These are phyloP conservation scores for Daubentonia madagascariensis DNA, from an alignment of 2,113 vertebrate species.

Conservation along the genomic window DNA sequence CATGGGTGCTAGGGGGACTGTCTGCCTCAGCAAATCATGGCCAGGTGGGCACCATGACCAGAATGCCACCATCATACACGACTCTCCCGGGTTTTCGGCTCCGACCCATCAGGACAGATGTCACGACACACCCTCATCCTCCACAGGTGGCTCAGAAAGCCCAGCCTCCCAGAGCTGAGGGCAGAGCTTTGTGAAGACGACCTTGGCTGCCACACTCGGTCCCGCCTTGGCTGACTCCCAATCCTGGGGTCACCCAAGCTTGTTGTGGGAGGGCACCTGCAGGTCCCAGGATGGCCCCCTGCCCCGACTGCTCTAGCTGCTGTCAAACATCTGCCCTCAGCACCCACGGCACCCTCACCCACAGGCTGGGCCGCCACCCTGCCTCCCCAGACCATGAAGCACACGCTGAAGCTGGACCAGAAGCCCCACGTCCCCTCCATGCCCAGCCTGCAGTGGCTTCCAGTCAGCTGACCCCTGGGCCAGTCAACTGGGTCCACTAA, in stretches of 20 bases:
- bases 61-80: fast-evolving
- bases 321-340: background rate
- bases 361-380: background rate
- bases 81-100: background rate
- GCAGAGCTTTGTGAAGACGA: background rate
- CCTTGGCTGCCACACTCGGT: fast-evolving
- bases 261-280: too few relatives aligned
- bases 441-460: background rate
- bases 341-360: background rate
- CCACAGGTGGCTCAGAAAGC: too few relatives aligned
- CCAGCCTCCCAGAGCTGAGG: background rate
- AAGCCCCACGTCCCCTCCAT: background rate
- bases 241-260: background rate
- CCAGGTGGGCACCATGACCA: background rate
- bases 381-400: background rate
- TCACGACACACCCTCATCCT: background rate
- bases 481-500: background rate
- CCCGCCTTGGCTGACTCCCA: background rate
- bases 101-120: background rate
- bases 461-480: too few relatives aligned
- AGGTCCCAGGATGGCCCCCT: background rate
- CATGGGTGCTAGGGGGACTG: background rate
- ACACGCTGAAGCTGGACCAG: fast-evolving
- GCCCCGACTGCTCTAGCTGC: background rate
- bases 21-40: too few relatives aligned